phyloP scores from a whole-genome alignment of 1,140 invertebrate species.

The Drosophila tsacasi region DNA sequence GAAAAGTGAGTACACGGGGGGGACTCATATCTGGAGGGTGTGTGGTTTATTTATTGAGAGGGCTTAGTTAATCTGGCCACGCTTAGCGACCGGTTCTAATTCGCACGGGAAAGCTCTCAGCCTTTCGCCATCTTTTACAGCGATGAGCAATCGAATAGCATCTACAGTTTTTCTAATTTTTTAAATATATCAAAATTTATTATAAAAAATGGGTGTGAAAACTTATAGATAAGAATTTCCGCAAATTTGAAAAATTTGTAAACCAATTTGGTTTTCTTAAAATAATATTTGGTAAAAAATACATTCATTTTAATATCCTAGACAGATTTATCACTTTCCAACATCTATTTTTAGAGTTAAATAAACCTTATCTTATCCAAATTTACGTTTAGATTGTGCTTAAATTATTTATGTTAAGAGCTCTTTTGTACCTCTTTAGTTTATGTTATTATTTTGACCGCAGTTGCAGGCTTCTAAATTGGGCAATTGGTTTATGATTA shows the following conservation, averaged over 20 bases:
- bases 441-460: not conserved
- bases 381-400: not conserved
- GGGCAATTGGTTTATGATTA: conserved; percentile 32
- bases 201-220: too few relatives aligned
- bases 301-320: not conserved
- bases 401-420: not conserved
- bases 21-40: conserved; percentile 4
- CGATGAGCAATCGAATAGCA: not conserved
- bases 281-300: not conserved
- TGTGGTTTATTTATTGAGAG: conserved; percentile 7
- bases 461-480: conserved; percentile 10
- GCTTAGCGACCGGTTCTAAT: conserved; percentile 10
- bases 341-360: not conserved
- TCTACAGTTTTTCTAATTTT: not conserved
- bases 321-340: not conserved
- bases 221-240: too few relatives aligned
- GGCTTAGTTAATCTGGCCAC: conserved; percentile 7
- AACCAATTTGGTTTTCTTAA: too few relatives aligned
- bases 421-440: not conserved
- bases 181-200: too few relatives aligned
- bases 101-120: not conserved
- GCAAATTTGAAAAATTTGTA: too few relatives aligned
- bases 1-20: conserved; percentile 64
- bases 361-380: not conserved
- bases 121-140: conserved; percentile 27